A percentile compares a stretch with the other conserved stretches of the same genome.
These are phyloP conservation scores for Echinops telfairi DNA, from an alignment of 2,113 vertebrate genomes.

Conservation along the genomic window DNA sequence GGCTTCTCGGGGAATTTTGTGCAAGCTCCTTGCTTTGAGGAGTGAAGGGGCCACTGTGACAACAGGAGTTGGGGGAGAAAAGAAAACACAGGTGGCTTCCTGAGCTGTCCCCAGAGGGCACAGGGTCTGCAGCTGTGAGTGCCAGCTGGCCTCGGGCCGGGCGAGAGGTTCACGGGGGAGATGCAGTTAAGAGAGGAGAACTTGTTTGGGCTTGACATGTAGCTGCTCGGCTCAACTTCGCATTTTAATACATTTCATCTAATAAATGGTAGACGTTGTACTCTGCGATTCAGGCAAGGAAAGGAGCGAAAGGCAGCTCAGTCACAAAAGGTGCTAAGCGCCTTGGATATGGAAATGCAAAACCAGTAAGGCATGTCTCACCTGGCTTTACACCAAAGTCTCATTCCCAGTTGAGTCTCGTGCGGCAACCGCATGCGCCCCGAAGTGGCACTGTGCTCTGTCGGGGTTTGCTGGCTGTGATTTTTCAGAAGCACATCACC, in stretches of 20 bases:
- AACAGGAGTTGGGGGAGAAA: constrained; percentile 47
- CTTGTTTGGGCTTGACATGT: neutral
- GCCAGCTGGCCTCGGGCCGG: neutral
- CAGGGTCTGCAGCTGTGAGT: neutral
- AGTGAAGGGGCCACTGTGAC: neutral
- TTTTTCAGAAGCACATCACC: neutral
- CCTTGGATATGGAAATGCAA: constrained; percentile 35
- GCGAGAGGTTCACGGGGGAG: fast-evolving
- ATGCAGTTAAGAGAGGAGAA: neutral
- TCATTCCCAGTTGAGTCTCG: neutral
- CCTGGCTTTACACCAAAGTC: constrained; percentile 2
- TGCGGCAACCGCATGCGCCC: neutral
- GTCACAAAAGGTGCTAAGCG: neutral
- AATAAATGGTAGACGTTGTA: neutral
- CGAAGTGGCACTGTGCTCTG: neutral
- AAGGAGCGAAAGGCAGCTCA: constrained; percentile 28
- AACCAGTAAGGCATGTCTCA: neutral
- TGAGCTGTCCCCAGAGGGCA: constrained; percentile 32
- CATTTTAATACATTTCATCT: neutral
- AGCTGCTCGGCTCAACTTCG: neutral
- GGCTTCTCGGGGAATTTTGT: neutral
- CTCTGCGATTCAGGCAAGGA: constrained; percentile 28
- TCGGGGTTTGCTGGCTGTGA: neutral
- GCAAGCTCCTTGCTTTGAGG: neutral
- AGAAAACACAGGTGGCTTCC: constrained; percentile 81